Evolutionary conservation across 2,113 vertebrate species (phyloP).

Genomic region (Kryptolebias marmoratus): DNA sequence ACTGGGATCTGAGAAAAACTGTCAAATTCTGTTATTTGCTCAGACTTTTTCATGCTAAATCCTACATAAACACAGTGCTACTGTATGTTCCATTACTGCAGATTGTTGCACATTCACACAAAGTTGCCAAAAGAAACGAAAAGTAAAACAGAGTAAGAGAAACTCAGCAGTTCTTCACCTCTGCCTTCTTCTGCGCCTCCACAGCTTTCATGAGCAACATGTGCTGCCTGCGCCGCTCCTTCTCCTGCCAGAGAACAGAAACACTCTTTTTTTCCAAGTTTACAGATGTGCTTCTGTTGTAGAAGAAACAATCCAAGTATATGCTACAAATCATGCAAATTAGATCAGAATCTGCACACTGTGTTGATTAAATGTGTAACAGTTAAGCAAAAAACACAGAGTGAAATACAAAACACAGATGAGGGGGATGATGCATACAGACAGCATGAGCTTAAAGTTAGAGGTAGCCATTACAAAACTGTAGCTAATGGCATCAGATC

Average conservation of each 20-base stretch:
- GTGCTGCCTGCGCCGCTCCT: conserved; percentile 91
- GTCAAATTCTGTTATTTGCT: too few relatives aligned
- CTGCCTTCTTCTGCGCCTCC: conserved; percentile 93
- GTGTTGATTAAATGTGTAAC: conserved; percentile 57
- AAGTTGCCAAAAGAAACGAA: not conserved
- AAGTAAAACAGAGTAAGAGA: not conserved
- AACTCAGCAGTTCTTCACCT: conserved; percentile 79
- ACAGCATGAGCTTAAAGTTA: conserved; percentile 86
- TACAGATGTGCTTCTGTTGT: too few relatives aligned
- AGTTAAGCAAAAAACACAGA: conserved; percentile 84
- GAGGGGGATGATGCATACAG: conserved; percentile 71
- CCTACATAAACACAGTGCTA: not conserved
- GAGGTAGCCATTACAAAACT: conserved; percentile 83
- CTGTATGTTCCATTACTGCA: not conserved
- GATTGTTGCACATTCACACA: conserved; percentile 10
- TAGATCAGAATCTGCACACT: not conserved
- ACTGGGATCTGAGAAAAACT: too few relatives aligned
- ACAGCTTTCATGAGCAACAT: conserved; percentile 96
- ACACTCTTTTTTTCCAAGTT: conserved; percentile 32
- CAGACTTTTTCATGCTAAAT: too few relatives aligned
- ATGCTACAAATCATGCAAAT: not conserved
- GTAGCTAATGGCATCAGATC: too few relatives aligned
- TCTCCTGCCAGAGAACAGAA: conserved; percentile 86
- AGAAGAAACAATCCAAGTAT: too few relatives aligned
- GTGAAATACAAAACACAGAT: conserved; percentile 20